Percentiles rank a stretch among this genome's conserved stretches.
Evolutionary conservation across 2,113 vertebrate species (phyloP).

Genomic region (Elephantulus edwardii): DNA sequence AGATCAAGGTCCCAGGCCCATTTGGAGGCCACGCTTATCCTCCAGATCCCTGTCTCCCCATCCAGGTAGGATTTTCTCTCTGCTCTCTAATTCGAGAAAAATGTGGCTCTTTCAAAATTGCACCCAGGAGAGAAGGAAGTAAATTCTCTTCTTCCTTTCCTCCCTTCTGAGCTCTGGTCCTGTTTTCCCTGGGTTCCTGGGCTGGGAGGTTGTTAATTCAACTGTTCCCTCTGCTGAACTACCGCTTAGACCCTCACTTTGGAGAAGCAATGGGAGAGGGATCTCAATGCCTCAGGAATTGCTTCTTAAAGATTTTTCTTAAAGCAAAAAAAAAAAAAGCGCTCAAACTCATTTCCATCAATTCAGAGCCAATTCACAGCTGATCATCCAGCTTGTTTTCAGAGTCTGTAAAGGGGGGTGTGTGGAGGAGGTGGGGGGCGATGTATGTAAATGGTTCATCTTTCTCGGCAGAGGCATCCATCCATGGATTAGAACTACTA

Average conservation of each 20-base stretch:
- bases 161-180: neutral
- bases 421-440: too few relatives aligned
- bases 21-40: neutral
- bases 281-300: too few relatives aligned
- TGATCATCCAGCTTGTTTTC: too few relatives aligned
- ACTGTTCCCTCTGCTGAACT: neutral
- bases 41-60: neutral
- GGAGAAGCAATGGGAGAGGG: neutral
- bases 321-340: too few relatives aligned
- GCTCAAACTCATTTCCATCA: too few relatives aligned
- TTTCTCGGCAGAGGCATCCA: too few relatives aligned
- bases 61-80: neutral
- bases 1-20: neutral
- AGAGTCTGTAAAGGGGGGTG: too few relatives aligned
- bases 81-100: conserved; percentile 27
- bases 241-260: neutral
- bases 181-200: neutral
- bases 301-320: too few relatives aligned
- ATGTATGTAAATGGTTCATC: too few relatives aligned
- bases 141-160: conserved; percentile 4
- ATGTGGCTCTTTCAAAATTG: conserved; percentile 35
- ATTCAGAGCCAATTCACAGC: too few relatives aligned
- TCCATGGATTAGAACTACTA: too few relatives aligned
- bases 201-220: conserved; percentile 2
- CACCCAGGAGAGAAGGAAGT: conserved; percentile 12